Evolutionary conservation across 2,113 vertebrate species (phyloP), one percentile per base, ranked within the genome.

Genomic region (Campylorhamphus procurvoides): DNA sequence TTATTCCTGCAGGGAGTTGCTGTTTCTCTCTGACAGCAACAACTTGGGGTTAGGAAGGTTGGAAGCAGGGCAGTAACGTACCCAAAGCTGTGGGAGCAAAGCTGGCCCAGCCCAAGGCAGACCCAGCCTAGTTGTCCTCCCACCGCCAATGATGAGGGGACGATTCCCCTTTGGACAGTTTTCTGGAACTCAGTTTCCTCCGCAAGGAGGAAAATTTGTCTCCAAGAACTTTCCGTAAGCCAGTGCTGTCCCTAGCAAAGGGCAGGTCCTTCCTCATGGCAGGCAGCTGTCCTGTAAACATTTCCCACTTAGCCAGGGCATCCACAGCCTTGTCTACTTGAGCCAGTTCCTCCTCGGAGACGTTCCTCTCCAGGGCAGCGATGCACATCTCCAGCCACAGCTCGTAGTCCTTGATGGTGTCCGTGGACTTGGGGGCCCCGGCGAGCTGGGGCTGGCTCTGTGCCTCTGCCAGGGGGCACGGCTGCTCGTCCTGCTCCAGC

Each of bases 381-480:
- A 98, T 97, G 83, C 98, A 98, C 9, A 12, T 84, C 20, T 91
- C 89, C 75, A 98, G 97, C 98, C 98, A 98, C 49, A 91, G 89
- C 11, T 95, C 93, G 0, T 98, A 97, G 6, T 97, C 97, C 71
- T 92, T 84, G 19, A 98, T 68, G 80, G 47, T 81, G 22, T 96
- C 97, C 1, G 31, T 4, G 76, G 94, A 69, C 53, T 42, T 94
- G 47, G 40, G 1, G 3, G 78, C 33, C 4, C 74, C 18, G 0
- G 86, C 35, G 0, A 68, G 68, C 28, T 28, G 78, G 9, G 66
- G 81, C 53, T 33, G 94, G 52, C 84, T 58, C 40, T 71, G 93
- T 0, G 15, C 47, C 39, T 96, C 94, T 0, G 6, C 80, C 50
- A 88, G 56, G 0, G 68, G 93, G n/a, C 94, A 81, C 0, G 33